Evolutionary conservation across 2,113 vertebrate species (phyloP), one percentile per base, ranked within the genome.

Genomic region (Saccopteryx bilineata): DNA sequence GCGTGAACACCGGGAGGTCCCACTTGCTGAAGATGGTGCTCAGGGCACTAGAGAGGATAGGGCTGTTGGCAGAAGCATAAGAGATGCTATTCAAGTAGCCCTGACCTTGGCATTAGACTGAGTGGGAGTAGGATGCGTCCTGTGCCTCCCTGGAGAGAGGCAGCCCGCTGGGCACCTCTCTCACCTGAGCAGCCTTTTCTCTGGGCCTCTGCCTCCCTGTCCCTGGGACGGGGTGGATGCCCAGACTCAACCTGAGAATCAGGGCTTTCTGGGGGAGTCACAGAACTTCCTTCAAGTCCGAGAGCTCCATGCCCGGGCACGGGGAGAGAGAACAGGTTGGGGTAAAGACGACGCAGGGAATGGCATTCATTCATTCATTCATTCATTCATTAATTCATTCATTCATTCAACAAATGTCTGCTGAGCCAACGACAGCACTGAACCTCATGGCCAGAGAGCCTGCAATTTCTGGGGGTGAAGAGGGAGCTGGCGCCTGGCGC

Each of bases 1-100:
- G 88, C 0, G 99, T 99, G 97, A 99, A 99, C 94, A 99, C 99
- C 0, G 99, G 99, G 81, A 99, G 98, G 90, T 99, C 99, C 99
- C 99, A 99, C 92, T 99, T 99, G 91, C 98, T 99, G 98, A 99
- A 99, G 93, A 99, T 97, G 2, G 99, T 98, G 1, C 98, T 98
- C 96, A 99, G 93, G 60, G 99, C 99, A 0, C 99, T 99, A 92
- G 99, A 99, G 90, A 99, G 98, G 78, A 99, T 50, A 0, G 99
- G 99, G 95, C 99, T 99, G 98, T 46, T 83, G 98, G 76, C 72
- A 94, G 96, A 87, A 48, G 87, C 3, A 95, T 21, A 94, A 52
- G 58, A 54, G 23, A 74, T 1, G 4, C 39, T 18, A 9, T 31
- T 94, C 7, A 90, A 58, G 69, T 14, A 4, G 50, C 17, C 2